Evolutionary conservation across 2,113 vertebrate genomes (phyloP), one percentile per base, ranked within the genome.

Genomic region (Malurus elegans): DNA sequence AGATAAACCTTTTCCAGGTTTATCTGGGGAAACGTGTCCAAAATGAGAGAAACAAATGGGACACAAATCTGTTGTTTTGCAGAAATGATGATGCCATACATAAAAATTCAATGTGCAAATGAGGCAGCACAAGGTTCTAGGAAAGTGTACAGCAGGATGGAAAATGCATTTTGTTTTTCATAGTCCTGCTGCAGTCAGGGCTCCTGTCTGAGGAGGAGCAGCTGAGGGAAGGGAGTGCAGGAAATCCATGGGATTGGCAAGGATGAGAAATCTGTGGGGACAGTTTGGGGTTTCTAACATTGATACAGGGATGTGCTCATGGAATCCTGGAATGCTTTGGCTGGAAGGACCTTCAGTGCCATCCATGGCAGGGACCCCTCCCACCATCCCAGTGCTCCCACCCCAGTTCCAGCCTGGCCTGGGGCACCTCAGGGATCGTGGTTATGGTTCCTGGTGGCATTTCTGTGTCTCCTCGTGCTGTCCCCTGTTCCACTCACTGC

Each of bases 391-490:
- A 67, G 61, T 29, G 44, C 17, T 36, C 36, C 54, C 9, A 8
- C 2, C 18, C 21, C 32, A 8, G 2, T 15, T 15, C 34, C 72
- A 60, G 14, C 15, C 54, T n/a, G 54, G 23, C 54, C 45, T n/a
- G 1, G 84, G 64, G 0, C n/a, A 14, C 12, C 28, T 32, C 84
- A 61, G 54, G 47, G 32, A 19, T 10, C 9, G 6, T 3, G 6
- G 0, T 2, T 15, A 23, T 24, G 40, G 21, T 8, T 4, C 1
- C 3, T 15, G 18, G 23, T 48, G 60, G 26, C 54, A 34, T 26
- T 32, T n/a, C 40, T 66, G 16, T 28, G 1, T 14, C 19, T 56
- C 0, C 42, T 38, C 14, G 7, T 47, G 6, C 29, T 32, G 12
- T 10, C 18, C 19, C 18, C 19, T 34, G 11, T 4, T 38, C 19